Evolutionary conservation across 2,113 vertebrate genomes (phyloP), one percentile per base, ranked within the genome.

Genomic region (Actinemys pallida): DNA sequence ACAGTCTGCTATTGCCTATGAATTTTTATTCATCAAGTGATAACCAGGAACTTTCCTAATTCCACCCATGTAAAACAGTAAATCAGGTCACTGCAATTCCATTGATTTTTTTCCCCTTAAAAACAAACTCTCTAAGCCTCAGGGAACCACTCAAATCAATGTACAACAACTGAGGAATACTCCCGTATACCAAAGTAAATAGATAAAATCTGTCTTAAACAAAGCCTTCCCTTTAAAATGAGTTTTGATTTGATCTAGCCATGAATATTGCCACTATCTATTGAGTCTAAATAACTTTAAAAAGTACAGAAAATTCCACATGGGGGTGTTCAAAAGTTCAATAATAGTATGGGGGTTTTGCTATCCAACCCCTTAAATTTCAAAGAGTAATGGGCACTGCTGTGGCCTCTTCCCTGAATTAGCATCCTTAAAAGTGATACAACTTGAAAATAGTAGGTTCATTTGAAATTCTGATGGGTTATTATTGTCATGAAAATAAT

Each of bases 401-500:
- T 76, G 24, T 76, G 42, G 11, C 6, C 6, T 45, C 10, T 76
- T 76, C 22, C 11, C 10, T 4, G 2, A 42, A 45, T 13, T 76
- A 76, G n/a, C 22, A 76, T 76, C 57, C 82, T 91, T 81, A 81
- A 53, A 93, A 83, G 10, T 72, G 80, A 39, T 49, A 86, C 24
- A 76, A 39, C 69, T 85, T 85, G 20, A 92, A 90, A 92, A 91
- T 2, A 78, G 79, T 9, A 81, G 35, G 12, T 29, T 31, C 10
- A 69, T 75, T 85, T 47, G 25, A 27, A 90, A 75, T 57, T 75
- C 93, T 84, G 91, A 88, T 29, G 47, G 45, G 92, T 54, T 24
- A 5, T 35, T 87, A 96, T 96, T 95, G 11, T 90, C 86, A 69
- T 59, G 50, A 85, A 69, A 93, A 29, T 47, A 29, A 25, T 78